These are phyloP conservation scores for Myotis davidii DNA, from an alignment of 2,113 vertebrate species.

Conservation along the genomic window DNA sequence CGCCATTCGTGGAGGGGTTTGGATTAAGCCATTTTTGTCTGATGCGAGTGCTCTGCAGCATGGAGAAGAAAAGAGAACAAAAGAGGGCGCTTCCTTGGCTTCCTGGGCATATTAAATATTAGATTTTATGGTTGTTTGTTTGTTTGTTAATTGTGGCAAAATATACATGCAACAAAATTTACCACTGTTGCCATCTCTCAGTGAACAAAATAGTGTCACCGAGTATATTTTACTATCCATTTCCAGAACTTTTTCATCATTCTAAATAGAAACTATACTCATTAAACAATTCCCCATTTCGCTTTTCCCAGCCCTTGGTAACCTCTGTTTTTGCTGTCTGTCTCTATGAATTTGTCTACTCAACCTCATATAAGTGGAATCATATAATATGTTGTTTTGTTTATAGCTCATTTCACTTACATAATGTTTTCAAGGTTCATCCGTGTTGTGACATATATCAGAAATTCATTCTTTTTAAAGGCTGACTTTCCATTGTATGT, in stretches of 20 bases:
- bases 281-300: neutral
- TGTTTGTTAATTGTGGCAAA: neutral
- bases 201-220: neutral
- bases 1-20: neutral
- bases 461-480: neutral
- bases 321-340: neutral
- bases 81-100: neutral
- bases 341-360: neutral
- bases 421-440: constrained; percentile 1
- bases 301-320: neutral
- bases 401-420: neutral
- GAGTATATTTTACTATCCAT: neutral
- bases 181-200: neutral
- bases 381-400: neutral
- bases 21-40: neutral
- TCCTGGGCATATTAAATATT: neutral
- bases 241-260: neutral
- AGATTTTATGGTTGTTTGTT: neutral
- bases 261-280: neutral
- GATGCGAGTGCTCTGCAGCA: neutral
- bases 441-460: neutral
- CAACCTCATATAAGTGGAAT: neutral
- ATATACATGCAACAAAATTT: neutral
- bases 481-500: neutral
- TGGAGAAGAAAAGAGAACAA: neutral